Percentiles rank a stretch among this genome's conserved stretches.
Evolutionary conservation across 2,113 vertebrate genomes (phyloP).

Genomic region (Psittacula cyanocephala): DNA sequence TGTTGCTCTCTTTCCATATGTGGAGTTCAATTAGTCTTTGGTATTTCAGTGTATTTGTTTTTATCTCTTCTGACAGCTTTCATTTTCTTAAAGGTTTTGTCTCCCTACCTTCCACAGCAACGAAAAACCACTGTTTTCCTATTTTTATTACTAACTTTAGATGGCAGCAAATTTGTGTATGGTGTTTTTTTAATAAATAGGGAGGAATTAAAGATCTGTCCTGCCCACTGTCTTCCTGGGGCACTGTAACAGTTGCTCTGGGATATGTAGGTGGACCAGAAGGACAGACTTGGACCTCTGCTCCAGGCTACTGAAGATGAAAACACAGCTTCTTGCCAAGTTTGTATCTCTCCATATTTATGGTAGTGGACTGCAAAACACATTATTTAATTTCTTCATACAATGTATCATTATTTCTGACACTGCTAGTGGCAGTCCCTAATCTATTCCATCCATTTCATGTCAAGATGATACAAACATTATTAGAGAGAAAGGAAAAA

Average conservation of each 20-base stretch:
- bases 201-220: not conserved
- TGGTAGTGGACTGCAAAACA: not conserved
- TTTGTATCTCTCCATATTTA: not conserved
- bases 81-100: not conserved
- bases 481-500: not conserved
- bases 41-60: not conserved
- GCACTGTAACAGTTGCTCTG: not conserved
- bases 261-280: not conserved
- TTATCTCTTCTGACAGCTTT: not conserved
- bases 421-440: conserved; percentile 65
- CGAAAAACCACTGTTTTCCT: not conserved
- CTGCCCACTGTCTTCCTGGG: not conserved
- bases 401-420: conserved; percentile 70
- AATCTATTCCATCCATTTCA: conserved; percentile 76
- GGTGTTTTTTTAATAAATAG: not conserved
- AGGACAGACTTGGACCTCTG: not conserved
- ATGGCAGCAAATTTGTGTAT: not conserved
- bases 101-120: not conserved
- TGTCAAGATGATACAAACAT: conserved; percentile 73
- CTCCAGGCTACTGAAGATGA: not conserved
- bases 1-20: conserved; percentile 12
- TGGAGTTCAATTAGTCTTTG: not conserved
- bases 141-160: not conserved
- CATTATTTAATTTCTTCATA: not conserved
- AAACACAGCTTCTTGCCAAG: not conserved